These are phyloP conservation scores for Orycteropus afer DNA, from an alignment of 2,113 vertebrate species.

Conservation along the genomic window DNA sequence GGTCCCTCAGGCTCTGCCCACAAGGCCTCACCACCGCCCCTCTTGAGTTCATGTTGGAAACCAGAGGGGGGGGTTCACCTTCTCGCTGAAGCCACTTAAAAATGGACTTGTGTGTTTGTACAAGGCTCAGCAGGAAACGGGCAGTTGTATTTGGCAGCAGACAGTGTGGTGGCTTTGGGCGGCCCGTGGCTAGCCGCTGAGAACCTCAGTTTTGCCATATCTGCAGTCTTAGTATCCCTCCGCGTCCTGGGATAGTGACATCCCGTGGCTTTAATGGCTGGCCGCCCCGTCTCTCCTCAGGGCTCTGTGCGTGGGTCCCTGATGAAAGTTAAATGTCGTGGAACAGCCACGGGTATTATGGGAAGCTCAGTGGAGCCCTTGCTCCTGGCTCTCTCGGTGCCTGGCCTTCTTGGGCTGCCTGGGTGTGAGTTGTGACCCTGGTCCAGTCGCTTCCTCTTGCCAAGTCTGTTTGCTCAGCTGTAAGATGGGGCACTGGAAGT, in stretches of 20 bases:
- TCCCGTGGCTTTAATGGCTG: background rate
- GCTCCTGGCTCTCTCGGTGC: background rate
- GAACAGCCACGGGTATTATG: background rate
- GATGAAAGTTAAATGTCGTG: accelerated
- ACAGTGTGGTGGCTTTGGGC: background rate
- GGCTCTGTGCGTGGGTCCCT: accelerated
- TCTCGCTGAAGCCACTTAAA: accelerated
- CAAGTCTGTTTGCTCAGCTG: background rate
- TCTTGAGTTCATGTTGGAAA: background rate
- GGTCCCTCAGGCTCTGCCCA: background rate
- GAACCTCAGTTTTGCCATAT: background rate
- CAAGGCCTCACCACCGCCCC: accelerated
- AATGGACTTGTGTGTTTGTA: background rate
- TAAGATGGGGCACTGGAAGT: accelerated
- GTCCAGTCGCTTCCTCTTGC: background rate
- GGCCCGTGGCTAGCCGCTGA: accelerated
- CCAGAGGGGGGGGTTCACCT: background rate
- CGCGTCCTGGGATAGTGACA: background rate
- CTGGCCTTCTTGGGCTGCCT: background rate
- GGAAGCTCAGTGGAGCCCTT: background rate
- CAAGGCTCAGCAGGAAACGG: accelerated
- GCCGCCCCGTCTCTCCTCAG: accelerated
- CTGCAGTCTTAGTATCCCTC: accelerated
- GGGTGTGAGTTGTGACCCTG: background rate
- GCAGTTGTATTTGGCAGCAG: accelerated